These are phyloP conservation scores for Petrophora chlorosata DNA, from an alignment of 2,888 invertebrate genomes.

Conservation along the genomic window DNA sequence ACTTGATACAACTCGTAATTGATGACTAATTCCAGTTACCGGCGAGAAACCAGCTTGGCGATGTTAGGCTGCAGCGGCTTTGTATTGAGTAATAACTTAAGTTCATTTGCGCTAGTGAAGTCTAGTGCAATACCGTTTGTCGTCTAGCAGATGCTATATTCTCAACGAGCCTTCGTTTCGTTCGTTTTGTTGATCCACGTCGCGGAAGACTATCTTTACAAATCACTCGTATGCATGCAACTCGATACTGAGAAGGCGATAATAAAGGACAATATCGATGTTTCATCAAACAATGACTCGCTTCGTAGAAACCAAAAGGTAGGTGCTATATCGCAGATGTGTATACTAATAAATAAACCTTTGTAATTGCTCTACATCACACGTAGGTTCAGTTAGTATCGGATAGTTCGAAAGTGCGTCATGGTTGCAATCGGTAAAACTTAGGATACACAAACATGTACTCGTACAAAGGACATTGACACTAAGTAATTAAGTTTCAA, in stretches of 20 bases:
- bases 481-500: conserved; percentile 36
- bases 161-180: no score
- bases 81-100: conserved; percentile 14
- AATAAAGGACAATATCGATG: conserved; percentile 56
- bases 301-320: conserved; percentile 63
- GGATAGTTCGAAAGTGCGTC: no score
- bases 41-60: conserved; percentile 23
- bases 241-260: conserved; percentile 48
- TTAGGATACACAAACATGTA: conserved; percentile 2
- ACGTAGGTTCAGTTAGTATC: no score
- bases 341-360: conserved; percentile 49
- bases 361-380: conserved; percentile 8
- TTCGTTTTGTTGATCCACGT: conserved; percentile 4
- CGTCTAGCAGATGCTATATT: not conserved
- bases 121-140: conserved; percentile 18
- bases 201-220: conserved; percentile 19
- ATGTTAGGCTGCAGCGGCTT: conserved; percentile 9
- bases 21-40: conserved; percentile 39
- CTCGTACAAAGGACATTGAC: conserved; percentile 26
- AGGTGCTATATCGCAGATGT: conserved; percentile 20
- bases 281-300: conserved; percentile 49
- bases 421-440: no score
- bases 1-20: conserved; percentile 38
- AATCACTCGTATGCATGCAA: conserved; percentile 36
- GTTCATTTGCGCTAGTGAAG: conserved; percentile 20